Percentiles rank a stretch among this genome's conserved stretches.
Evolutionary conservation across 2,888 invertebrate genomes (phyloP).

Genomic region (Eupithecia dodoneata): DNA sequence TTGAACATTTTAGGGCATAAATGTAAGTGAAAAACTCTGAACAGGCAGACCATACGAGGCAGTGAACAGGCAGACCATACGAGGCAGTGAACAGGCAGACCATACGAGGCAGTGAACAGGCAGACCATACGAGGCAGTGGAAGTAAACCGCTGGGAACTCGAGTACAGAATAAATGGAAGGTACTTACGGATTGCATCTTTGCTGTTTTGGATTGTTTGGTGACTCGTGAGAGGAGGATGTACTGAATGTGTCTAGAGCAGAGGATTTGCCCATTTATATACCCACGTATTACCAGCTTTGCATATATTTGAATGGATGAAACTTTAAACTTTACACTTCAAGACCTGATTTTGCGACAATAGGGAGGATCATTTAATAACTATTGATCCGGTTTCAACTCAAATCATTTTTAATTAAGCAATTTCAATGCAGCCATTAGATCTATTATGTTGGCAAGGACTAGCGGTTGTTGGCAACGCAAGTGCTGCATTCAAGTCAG

Average conservation of each 20-base stretch:
- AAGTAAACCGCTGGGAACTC: too few species aligned
- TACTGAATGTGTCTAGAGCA: slow-evolving; percentile 56
- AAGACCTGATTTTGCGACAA: slow-evolving; percentile 27
- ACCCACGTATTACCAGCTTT: slow-evolving; percentile 49
- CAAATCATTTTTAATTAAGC: neutral
- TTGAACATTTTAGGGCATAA: neutral
- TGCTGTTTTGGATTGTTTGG: slow-evolving; percentile 43
- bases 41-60: too few species aligned
- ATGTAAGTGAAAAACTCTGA: neutral
- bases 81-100: too few species aligned
- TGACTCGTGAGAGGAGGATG: slow-evolving; percentile 47
- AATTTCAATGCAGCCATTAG: neutral
- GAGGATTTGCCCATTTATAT: slow-evolving; percentile 62
- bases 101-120: too few species aligned
- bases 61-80: too few species aligned
- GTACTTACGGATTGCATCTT: slow-evolving; percentile 74
- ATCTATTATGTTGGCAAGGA: neutral
- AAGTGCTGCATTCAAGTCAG: too few species aligned
- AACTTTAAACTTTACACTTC: slow-evolving; percentile 38
- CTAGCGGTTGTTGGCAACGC: neutral
- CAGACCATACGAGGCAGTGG: too few species aligned
- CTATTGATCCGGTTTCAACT: slow-evolving; percentile 14
- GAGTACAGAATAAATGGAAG: neutral
- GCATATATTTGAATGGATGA: slow-evolving; percentile 57
- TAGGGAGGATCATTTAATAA: slow-evolving; percentile 17